A percentile compares a stretch with the other conserved stretches of the same genome.
Evolutionary conservation across 2,113 vertebrate genomes (phyloP).

Genomic region (Sturnus vulgaris): DNA sequence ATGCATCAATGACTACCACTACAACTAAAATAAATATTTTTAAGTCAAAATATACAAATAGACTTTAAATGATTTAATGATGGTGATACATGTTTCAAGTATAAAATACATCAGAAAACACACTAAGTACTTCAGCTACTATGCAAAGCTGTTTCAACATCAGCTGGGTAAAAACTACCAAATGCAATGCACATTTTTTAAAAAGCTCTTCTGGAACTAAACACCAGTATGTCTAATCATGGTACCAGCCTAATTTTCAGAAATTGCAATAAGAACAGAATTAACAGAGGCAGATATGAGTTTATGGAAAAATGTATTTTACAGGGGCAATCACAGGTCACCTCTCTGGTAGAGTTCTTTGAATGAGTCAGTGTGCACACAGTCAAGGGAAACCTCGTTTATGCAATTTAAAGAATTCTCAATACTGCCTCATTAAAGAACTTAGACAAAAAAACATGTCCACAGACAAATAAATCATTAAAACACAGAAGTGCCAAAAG

Average conservation of each 20-base stretch:
- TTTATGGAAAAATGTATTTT: not conserved
- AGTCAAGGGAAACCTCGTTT: not conserved
- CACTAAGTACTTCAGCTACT: not conserved
- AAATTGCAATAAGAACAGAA: not conserved
- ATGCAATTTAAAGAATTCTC: not conserved
- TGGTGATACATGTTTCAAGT: not conserved
- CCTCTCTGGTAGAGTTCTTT: not conserved
- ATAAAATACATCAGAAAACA: not conserved
- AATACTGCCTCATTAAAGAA: not conserved
- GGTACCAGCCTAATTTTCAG: not conserved
- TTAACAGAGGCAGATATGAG: not conserved
- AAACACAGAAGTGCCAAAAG: not conserved
- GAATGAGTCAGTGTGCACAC: not conserved
- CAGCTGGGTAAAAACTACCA: not conserved
- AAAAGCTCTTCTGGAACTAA: not conserved
- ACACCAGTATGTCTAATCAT: not conserved
- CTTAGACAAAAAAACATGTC: not conserved
- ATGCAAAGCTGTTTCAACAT: not conserved
- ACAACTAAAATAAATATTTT: not conserved
- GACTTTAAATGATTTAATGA: not conserved
- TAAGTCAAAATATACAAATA: not conserved
- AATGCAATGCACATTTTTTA: not conserved
- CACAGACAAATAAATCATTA: not conserved
- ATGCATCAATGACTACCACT: not conserved
- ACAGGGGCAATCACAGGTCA: not conserved